A percentile compares a stretch with the other conserved stretches of the same genome.
Conservation (phyloP, 2,888 invertebrate species). For the Andrena minutula region DNA sequence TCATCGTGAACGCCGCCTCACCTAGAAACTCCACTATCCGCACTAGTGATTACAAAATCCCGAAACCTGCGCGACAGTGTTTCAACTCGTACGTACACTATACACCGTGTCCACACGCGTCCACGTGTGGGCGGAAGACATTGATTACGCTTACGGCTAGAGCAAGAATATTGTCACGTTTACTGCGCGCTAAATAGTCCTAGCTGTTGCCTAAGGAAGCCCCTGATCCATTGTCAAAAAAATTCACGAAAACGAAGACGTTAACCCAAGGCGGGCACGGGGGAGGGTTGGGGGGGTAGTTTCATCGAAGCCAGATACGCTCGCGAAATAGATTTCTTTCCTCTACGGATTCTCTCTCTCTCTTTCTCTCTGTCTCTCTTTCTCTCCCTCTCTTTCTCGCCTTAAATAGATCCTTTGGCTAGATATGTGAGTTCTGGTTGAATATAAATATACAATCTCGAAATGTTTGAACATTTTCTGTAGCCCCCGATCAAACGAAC, state of each 20-base stretch:
- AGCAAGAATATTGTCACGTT: conserved; percentile 76
- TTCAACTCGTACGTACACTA: conserved; percentile 74
- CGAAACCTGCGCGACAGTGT: conserved; percentile 79
- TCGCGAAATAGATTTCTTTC: conserved; percentile 22
- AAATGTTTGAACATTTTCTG: conserved; percentile 39
- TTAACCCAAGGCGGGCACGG: not conserved
- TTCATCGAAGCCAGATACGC: conserved; percentile 29
- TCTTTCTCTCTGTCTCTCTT: conserved; percentile 2
- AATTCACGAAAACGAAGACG: conserved; percentile 28
- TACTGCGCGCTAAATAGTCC: conserved; percentile 54
- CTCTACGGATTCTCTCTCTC: conserved; percentile 11
- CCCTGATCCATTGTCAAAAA: conserved; percentile 50
- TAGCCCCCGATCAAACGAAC: conserved; percentile 29
- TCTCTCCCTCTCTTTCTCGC: conserved; percentile 23
- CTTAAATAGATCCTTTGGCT: conserved; percentile 49
- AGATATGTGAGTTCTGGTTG: conserved; percentile 68
- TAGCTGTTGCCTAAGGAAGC: conserved; percentile 53
- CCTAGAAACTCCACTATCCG: conserved; percentile 72
- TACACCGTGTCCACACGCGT: conserved; percentile 64
- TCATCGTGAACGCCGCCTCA: conserved; percentile 26
- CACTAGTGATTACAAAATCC: conserved; percentile 82
- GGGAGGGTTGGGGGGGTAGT: conserved; percentile 1
- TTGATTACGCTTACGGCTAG: conserved; percentile 69
- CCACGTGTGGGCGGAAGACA: conserved; percentile 76
- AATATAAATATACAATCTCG: conserved; percentile 64